Evolutionary conservation across 1,140 invertebrate genomes (phyloP), one percentile per base, ranked within the genome.

Genomic region (Megathymus violae): DNA sequence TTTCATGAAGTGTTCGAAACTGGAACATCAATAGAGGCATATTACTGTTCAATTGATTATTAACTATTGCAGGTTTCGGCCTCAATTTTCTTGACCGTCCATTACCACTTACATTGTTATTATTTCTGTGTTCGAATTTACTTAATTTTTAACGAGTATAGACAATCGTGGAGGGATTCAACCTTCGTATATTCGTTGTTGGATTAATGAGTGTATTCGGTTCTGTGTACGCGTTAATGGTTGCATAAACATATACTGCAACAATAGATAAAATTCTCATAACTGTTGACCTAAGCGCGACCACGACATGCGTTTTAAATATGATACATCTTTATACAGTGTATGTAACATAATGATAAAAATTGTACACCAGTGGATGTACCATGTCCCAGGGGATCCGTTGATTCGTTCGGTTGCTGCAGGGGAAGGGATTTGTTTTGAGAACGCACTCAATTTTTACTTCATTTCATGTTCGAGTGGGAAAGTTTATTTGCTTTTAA

Each of bases 201-300:
- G 5, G 2, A 3, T 22, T 22, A 22, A 22, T 5, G 19, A 22
- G 19, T 3, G 19, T 3, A 22, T 22, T 22, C 5, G 2, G 19
- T 22, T 22, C 19, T 22, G 2, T 22, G 19, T 36, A 19, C 27
- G 11, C 19, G 15, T 14, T 51, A 54, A 54, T 54, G 36, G 41
- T 25, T 54, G 36, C 41, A 54, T 14, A 25, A 38, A 41, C 11
- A 54, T 40, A 7, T 41, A 27, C 41, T 25, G 14, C 17, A 41
- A 43, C 66, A 70, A 64, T 64, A 74, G 67, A 71, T 67, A 64
- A 65, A 61, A 72, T 64, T 75, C 73, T 52, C 71, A 76, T 64
- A 67, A 69, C 68, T 73, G 16, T 41, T 64, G 65, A 67, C 69
- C 71, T 71, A 70, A 44, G 34, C 19, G 52, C 36, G 47, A 43